A percentile compares a stretch with the other conserved stretches of the same genome.
Evolutionary conservation across 2,797 vertebrate species (phyloP).

Genomic region (Girardinus metallicus): DNA sequence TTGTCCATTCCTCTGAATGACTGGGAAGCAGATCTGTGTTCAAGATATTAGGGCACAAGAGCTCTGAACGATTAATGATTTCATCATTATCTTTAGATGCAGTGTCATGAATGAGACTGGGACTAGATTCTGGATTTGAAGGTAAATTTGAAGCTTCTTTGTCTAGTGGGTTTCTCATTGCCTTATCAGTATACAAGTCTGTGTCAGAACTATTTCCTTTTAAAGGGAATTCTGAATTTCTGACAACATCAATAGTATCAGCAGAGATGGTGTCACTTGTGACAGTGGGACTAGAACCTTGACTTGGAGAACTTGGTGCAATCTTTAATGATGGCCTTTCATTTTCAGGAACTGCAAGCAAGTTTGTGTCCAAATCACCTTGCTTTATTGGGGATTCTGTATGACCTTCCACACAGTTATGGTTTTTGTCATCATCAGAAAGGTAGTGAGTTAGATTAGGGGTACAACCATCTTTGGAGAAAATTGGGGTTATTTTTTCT

Average conservation of each 20-base stretch:
- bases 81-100: not conserved
- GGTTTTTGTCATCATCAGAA: not conserved
- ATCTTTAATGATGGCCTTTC: constrained; percentile 14
- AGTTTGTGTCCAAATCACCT: not conserved
- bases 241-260: constrained; percentile 31
- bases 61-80: constrained; percentile 8
- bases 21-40: constrained; percentile 15
- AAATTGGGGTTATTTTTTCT: constrained; percentile 2
- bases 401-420: not conserved
- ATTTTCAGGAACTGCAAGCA: constrained; percentile 13
- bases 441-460: not conserved
- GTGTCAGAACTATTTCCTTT: constrained; percentile 25
- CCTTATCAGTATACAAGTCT: constrained; percentile 1
- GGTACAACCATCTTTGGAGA: not conserved
- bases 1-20: constrained; percentile 26
- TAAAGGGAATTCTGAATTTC: constrained; percentile 48
- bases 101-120: not conserved
- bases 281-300: not conserved
- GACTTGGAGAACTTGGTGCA: not conserved
- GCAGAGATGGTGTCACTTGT: not conserved
- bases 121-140: not conserved
- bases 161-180: constrained; percentile 25
- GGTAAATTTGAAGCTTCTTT: not conserved
- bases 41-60: constrained; percentile 6
- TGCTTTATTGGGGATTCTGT: constrained; percentile 7